phyloP scores from a whole-genome alignment of 2,797 vertebrate species.

The Arrhamphus sclerolepis region DNA sequence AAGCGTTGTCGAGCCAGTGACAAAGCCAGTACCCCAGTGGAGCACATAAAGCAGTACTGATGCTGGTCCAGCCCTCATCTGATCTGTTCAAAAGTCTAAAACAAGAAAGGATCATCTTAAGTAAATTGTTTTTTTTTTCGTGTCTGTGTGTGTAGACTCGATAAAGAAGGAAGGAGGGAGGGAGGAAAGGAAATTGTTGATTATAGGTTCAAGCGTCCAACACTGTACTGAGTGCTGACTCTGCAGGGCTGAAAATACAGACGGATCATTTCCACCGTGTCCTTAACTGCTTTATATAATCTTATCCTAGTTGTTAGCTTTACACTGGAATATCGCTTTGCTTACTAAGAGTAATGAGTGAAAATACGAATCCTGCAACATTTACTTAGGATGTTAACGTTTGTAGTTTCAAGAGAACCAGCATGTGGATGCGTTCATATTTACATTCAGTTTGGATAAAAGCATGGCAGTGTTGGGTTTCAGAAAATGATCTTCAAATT shows the following conservation, averaged over 20 bases:
- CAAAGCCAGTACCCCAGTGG: conserved; percentile 1
- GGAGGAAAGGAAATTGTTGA: conserved; percentile 30
- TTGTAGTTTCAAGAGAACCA: no score
- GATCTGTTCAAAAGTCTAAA: conserved; percentile 10
- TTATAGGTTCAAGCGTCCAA: conserved; percentile 33
- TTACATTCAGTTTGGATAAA: no score
- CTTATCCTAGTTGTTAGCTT: no score
- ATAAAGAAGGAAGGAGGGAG: background rate
- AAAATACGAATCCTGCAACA: no score
- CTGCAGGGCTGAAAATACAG: conserved; percentile 19
- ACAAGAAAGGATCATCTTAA: background rate
- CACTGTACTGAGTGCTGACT: conserved; percentile 10
- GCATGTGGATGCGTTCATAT: no score
- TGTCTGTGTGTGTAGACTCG: conserved; percentile 9
- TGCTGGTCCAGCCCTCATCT: conserved; percentile 16
- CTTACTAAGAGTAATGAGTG: no score
- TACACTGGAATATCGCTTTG: no score
- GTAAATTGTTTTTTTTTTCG: no score
- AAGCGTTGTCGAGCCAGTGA: conserved; percentile 38
- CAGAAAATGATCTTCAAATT: no score
- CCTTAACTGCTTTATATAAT: conserved; percentile 19
- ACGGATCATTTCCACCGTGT: background rate
- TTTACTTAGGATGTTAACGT: no score
- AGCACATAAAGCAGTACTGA: background rate
- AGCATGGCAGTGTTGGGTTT: no score